Evolutionary conservation across 2,797 vertebrate species (phyloP).

Genomic region (Sorex maritimensis): DNA sequence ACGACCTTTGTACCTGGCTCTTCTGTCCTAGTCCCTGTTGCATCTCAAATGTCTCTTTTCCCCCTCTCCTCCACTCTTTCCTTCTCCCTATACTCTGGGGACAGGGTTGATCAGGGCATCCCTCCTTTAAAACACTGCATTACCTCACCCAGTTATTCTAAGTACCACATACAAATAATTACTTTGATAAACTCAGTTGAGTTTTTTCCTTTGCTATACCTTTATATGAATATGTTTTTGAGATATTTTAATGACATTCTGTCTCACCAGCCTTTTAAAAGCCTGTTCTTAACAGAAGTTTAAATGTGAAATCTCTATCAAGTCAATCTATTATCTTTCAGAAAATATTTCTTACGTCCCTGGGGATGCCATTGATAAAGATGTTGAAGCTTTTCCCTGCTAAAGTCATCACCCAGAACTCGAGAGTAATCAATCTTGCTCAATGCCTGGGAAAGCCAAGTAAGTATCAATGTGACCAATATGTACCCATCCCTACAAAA

Average conservation of each 20-base stretch:
- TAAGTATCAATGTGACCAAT: not conserved
- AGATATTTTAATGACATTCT: constrained; percentile 14
- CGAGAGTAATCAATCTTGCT: not conserved
- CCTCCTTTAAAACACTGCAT: too few relatives aligned
- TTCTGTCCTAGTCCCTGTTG: too few relatives aligned
- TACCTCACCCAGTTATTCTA: too few relatives aligned
- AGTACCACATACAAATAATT: too few relatives aligned
- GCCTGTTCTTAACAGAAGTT: constrained; percentile 41
- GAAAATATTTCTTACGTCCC: not conserved
- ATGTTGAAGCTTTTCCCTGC: not conserved
- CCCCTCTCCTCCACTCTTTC: too few relatives aligned
- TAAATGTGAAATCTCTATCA: constrained; percentile 39
- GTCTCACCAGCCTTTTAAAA: constrained; percentile 15
- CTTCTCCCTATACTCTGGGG: too few relatives aligned
- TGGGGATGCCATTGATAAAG: not conserved
- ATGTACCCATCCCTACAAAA: not conserved
- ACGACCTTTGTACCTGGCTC: too few relatives aligned
- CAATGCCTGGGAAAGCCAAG: not conserved
- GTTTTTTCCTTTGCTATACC: constrained; percentile 17
- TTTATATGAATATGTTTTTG: not conserved
- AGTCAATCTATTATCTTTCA: constrained; percentile 15
- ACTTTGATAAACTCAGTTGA: constrained; percentile 49
- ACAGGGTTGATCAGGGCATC: too few relatives aligned
- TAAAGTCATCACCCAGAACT: not conserved
- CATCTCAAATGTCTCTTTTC: too few relatives aligned